A percentile compares a stretch with the other conserved stretches of the same genome.
Evolutionary conservation across 2,113 vertebrate species (phyloP).

Genomic region (Chaetodon auriga): DNA sequence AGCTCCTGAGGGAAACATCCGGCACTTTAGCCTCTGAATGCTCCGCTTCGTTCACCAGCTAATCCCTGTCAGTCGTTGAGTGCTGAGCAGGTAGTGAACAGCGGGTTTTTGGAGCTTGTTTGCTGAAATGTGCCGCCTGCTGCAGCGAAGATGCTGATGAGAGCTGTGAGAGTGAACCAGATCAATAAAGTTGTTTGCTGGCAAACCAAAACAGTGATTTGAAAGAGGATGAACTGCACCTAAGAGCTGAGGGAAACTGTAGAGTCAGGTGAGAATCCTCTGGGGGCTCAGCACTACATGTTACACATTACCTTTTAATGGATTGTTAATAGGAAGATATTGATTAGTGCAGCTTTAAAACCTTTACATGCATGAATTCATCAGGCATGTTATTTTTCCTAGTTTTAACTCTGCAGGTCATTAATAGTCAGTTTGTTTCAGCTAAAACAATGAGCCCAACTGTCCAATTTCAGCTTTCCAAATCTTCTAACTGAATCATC

Average conservation of each 20-base stretch:
- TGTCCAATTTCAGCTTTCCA: conserved; percentile 26
- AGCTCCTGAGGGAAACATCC: background rate
- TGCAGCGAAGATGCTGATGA: background rate
- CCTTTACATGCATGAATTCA: background rate
- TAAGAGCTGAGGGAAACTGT: background rate
- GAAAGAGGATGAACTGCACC: background rate
- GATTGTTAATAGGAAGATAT: background rate
- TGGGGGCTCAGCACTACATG: background rate
- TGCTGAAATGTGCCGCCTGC: background rate
- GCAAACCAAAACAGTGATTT: background rate
- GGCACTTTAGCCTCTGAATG: background rate
- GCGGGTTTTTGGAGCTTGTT: background rate
- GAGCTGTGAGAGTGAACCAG: background rate
- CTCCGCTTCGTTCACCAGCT: background rate
- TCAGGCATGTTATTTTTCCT: background rate
- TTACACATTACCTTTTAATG: background rate
- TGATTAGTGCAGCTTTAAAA: background rate
- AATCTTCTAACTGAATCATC: conserved; percentile 12
- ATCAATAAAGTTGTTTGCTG: background rate
- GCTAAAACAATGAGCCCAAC: conserved; percentile 17
- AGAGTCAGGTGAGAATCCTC: background rate
- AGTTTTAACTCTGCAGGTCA: conserved; percentile 1
- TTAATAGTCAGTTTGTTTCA: conserved; percentile 35
- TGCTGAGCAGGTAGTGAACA: background rate
- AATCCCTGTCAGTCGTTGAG: background rate